phyloP scores from a whole-genome alignment of 2,888 invertebrate genomes.

The Ochlodes sylvanus region DNA sequence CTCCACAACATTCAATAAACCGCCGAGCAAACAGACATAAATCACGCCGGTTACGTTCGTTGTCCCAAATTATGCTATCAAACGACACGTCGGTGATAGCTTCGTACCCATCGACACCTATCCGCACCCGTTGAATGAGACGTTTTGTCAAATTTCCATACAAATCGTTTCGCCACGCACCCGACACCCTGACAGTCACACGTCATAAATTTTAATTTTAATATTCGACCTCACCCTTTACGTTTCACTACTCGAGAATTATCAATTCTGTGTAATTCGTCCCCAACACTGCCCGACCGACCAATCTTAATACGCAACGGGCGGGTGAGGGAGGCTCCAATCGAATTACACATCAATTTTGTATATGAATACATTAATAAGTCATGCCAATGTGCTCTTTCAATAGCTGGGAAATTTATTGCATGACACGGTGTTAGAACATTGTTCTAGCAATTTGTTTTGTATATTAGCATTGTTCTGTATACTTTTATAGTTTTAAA shows the following conservation, averaged over 20 bases:
- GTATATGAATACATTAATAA: conserved; percentile 36
- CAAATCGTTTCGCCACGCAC: conserved; percentile 79
- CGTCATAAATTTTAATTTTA: conserved; percentile 82
- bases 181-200: conserved; percentile 61
- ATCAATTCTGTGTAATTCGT: conserved; percentile 32
- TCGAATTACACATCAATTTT: conserved; percentile 36
- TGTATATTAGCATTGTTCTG: too few relatives aligned
- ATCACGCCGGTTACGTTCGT: conserved; percentile 74
- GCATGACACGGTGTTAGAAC: conserved; percentile 24
- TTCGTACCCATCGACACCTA: conserved; percentile 57
- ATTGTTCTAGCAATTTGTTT: background rate
- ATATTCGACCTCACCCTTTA: conserved; percentile 66
- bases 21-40: conserved; percentile 72
- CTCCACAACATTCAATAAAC: conserved; percentile 77
- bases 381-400: conserved; percentile 35
- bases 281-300: conserved; percentile 29
- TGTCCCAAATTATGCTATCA: conserved; percentile 81
- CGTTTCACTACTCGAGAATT: conserved; percentile 47
- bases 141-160: conserved; percentile 77
- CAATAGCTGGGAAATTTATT: conserved; percentile 33
- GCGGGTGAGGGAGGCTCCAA: conserved; percentile 32
- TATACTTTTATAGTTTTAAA: too few relatives aligned
- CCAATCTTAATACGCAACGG: conserved; percentile 35
- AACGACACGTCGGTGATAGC: conserved; percentile 63
- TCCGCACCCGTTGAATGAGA: conserved; percentile 63